Evolutionary conservation across 2,113 vertebrate genomes (phyloP).

Genomic region (Zapornia atra): DNA sequence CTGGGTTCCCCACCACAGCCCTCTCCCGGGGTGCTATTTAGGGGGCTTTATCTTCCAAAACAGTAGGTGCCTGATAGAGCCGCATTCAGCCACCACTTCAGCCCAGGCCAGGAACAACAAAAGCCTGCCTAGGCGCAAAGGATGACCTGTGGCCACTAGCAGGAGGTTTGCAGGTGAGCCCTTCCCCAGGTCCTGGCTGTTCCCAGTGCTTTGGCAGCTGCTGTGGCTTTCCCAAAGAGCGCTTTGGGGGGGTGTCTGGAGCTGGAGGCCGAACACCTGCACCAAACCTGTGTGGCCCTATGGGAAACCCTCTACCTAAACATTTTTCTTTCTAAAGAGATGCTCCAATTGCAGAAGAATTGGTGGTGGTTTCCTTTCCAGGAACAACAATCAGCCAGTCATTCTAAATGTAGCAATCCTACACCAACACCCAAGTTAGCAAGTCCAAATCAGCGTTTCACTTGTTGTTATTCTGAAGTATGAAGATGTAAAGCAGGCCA

Average conservation of each 20-base stretch:
- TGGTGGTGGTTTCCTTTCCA: neutral
- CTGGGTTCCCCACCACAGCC: neutral
- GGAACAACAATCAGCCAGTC: neutral
- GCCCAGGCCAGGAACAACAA: neutral
- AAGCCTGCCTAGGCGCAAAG: neutral
- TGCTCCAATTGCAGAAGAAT: neutral
- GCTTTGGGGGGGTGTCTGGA: neutral
- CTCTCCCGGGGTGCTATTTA: neutral
- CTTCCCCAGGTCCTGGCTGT: neutral
- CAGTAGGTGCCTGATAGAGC: neutral
- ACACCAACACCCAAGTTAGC: neutral
- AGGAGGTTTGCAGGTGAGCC: rapidly evolving
- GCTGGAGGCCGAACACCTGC: neutral
- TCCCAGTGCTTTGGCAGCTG: neutral
- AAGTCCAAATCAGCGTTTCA: neutral
- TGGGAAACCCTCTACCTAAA: neutral
- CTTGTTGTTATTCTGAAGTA: neutral
- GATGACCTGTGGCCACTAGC: neutral
- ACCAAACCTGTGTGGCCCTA: neutral
- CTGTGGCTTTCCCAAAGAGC: neutral
- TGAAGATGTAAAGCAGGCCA: neutral
- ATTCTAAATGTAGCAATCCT: neutral
- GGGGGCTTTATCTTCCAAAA: neutral
- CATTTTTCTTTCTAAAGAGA: neutral
- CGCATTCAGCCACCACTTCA: neutral